Evolutionary conservation across 1,140 invertebrate genomes (phyloP).

Genomic region (Macrostomum lignano): DNA sequence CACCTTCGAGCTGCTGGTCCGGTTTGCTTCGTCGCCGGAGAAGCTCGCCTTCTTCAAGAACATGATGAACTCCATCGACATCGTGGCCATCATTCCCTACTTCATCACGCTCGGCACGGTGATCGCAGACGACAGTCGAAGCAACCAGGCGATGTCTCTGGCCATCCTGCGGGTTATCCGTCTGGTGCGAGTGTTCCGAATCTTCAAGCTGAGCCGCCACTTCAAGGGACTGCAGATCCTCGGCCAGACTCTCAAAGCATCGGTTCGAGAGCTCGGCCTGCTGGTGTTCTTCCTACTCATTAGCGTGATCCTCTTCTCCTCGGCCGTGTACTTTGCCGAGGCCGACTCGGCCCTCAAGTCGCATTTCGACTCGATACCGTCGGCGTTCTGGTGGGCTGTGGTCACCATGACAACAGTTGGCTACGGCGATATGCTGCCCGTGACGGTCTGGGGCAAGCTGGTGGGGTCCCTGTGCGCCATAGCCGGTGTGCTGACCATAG

Average conservation of each 20-base stretch:
- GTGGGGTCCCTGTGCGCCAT: slow-evolving; percentile 59
- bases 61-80: slow-evolving; percentile 98
- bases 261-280: slow-evolving; percentile 82
- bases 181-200: slow-evolving; percentile 9
- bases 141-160: slow-evolving; percentile 31
- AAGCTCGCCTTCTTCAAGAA: slow-evolving; percentile 31
- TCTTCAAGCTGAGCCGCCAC: slow-evolving; percentile 39
- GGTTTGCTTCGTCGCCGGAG: slow-evolving; percentile 18
- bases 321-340: slow-evolving; percentile 21
- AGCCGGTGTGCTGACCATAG: slow-evolving; percentile 84
- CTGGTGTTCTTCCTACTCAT: slow-evolving; percentile 76
- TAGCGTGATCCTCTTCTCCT: slow-evolving; percentile 17
- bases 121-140: slow-evolving; percentile 35
- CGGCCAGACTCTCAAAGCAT: slow-evolving; percentile 58
- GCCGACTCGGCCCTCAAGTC: slow-evolving; percentile 24
- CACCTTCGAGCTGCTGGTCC: slow-evolving; percentile 15
- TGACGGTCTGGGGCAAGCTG: slow-evolving; percentile 17
- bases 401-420: slow-evolving; percentile 23
- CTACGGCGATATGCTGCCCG: slow-evolving; percentile 32
- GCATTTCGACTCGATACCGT: slow-evolving; percentile 19
- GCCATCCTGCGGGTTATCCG: slow-evolving; percentile 9
- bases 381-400: slow-evolving; percentile 19
- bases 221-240: slow-evolving; percentile 6
- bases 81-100: slow-evolving; percentile 88
- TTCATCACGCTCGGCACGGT: slow-evolving; percentile 69